These are phyloP conservation scores for Conchocele bisecta DNA, from an alignment of 2,888 invertebrate species.

Conservation along the genomic window DNA sequence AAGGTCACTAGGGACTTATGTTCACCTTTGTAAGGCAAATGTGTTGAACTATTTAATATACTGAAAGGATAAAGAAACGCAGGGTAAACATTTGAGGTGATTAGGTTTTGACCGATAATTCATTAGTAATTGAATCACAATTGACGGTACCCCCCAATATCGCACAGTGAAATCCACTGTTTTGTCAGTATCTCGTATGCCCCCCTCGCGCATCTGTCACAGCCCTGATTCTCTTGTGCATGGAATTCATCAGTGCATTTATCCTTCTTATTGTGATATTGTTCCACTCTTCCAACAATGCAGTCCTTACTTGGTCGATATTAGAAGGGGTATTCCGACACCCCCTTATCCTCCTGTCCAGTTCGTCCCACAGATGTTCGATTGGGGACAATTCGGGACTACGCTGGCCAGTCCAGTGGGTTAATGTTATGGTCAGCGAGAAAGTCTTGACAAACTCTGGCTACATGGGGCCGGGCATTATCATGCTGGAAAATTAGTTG, in stretches of 20 bases:
- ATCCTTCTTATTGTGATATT: not conserved
- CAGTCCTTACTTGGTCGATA: not conserved
- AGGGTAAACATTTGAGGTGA: too few relatives aligned
- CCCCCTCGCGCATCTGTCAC: too few relatives aligned
- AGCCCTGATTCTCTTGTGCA: too few relatives aligned
- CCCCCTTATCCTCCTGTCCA: not conserved
- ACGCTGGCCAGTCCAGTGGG: conserved; percentile 44
- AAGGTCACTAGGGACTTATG: too few relatives aligned
- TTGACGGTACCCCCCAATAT: too few relatives aligned
- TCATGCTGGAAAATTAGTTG: conserved; percentile 36
- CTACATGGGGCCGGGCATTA: conserved; percentile 43
- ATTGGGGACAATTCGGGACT: conserved; percentile 12
- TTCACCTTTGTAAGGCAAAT: too few relatives aligned
- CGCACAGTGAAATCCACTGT: too few relatives aligned
- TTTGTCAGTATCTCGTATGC: too few relatives aligned
- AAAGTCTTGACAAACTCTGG: conserved; percentile 24
- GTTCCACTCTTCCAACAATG: not conserved
- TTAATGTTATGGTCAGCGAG: conserved; percentile 34
- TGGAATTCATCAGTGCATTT: not conserved
- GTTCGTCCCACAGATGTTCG: conserved; percentile 4
- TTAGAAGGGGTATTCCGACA: not conserved
- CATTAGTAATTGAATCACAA: too few relatives aligned
- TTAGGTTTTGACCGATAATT: too few relatives aligned
- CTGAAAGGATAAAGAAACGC: too few relatives aligned
- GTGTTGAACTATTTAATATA: too few relatives aligned